Conservation (phyloP, 2,113 vertebrate genomes). For the Fulica atra region DNA sequence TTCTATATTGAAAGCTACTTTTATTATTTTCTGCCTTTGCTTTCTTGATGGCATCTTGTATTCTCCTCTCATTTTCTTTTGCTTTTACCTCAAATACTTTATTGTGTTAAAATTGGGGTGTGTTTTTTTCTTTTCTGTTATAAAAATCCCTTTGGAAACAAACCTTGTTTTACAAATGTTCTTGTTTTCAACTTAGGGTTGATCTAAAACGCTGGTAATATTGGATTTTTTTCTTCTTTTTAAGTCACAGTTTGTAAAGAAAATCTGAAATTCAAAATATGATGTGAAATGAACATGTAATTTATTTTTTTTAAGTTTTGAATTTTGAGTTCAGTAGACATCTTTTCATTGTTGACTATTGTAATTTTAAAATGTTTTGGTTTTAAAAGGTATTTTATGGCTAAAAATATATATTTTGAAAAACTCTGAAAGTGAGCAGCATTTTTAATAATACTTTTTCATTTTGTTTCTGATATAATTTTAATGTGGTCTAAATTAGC, state of each 20-base stretch:
- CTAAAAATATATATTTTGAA: neutral
- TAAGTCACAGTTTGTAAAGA: neutral
- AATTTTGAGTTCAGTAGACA: neutral
- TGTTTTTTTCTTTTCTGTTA: neutral
- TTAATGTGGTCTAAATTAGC: neutral
- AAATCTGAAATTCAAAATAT: neutral
- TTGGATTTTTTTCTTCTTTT: neutral
- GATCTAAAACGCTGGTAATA: neutral
- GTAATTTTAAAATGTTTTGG: neutral
- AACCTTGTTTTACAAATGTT: neutral
- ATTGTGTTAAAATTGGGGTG: neutral
- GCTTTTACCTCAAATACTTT: neutral
- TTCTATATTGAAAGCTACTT: neutral
- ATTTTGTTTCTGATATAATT: neutral
- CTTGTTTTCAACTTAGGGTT: neutral
- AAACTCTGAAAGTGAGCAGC: neutral
- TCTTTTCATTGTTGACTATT: neutral
- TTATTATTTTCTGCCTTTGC: neutral
- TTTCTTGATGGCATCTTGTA: neutral
- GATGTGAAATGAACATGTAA: neutral
- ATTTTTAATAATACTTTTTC: neutral
- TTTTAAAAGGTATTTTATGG: neutral
- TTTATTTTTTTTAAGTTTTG: neutral
- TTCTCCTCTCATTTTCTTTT: neutral
- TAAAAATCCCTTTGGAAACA: neutral